Conservation (phyloP, 2,888 invertebrate genomes). For the Andrena trimmerana region DNA sequence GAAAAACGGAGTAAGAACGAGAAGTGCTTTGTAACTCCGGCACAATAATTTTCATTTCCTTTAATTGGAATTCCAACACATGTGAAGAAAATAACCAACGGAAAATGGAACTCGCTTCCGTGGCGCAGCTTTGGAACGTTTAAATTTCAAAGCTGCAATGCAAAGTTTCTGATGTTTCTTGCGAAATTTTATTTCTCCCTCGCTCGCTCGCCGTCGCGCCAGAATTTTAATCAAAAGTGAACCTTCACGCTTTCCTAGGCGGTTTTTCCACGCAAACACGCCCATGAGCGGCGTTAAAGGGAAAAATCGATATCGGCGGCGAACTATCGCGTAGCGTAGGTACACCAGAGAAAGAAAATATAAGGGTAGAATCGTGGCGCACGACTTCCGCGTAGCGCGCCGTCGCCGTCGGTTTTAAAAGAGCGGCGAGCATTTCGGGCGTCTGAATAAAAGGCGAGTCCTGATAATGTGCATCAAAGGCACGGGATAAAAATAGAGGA, state of each 20-base stretch:
- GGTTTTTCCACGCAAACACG: not conserved
- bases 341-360: constrained; percentile 50
- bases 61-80: too few relatives aligned
- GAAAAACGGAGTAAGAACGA: too few relatives aligned
- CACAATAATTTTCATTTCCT: too few relatives aligned
- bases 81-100: not conserved
- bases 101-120: not conserved
- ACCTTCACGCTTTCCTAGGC: not conserved
- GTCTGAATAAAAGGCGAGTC: constrained; percentile 69
- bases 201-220: not conserved
- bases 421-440: constrained; percentile 66
- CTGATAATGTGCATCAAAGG: constrained; percentile 81
- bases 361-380: constrained; percentile 55
- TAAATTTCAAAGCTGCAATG: not conserved
- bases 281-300: not conserved
- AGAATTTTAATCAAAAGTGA: not conserved
- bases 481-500: constrained; percentile 79
- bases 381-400: constrained; percentile 31
- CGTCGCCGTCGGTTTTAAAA: constrained; percentile 54
- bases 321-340: not conserved
- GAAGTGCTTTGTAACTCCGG: too few relatives aligned
- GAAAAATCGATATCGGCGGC: constrained; percentile 28
- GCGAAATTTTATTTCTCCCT: not conserved
- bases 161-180: not conserved
- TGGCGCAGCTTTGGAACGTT: not conserved